A percentile compares a stretch with the other conserved stretches of the same genome.
Conservation (phyloP, 2,888 invertebrate genomes). For the Lasius platythorax region DNA sequence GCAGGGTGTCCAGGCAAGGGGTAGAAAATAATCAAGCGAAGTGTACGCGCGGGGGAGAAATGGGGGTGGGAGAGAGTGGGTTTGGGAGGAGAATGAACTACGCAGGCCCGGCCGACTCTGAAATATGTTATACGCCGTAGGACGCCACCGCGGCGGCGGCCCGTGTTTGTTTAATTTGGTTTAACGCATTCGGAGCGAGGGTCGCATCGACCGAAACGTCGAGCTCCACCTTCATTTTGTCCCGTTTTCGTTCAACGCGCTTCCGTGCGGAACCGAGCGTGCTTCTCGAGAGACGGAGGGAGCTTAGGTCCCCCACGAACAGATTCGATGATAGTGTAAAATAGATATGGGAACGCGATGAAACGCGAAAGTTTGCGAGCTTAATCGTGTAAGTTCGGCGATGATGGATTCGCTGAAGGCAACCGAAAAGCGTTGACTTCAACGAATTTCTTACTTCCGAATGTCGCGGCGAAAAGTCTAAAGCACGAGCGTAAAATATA, state of each 20-base stretch:
- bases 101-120: constrained; percentile 42
- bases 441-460: constrained; percentile 10
- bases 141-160: constrained; percentile 44
- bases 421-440: neutral
- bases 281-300: constrained; percentile 53
- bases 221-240: constrained; percentile 4
- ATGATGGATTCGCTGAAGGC: constrained; percentile 36
- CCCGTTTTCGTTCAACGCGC: constrained; percentile 56
- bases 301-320: constrained; percentile 51
- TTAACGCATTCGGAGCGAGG: constrained; percentile 64
- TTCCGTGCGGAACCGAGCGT: constrained; percentile 59
- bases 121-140: constrained; percentile 54
- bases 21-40: constrained; percentile 56
- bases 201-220: constrained; percentile 54
- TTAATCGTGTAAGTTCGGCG: constrained; percentile 41
- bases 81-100: constrained; percentile 43
- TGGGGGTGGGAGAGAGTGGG: neutral
- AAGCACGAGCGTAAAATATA: constrained; percentile 5
- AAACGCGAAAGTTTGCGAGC: constrained; percentile 40
- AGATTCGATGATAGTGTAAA: constrained; percentile 63
- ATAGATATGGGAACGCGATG: constrained; percentile 54
- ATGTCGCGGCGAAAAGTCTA: neutral
- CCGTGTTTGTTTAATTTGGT: constrained; percentile 77
- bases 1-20: constrained; percentile 38
- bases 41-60: constrained; percentile 23